Base-by-base conservation (phyloP, 2,113 vertebrate species). In the Ochotona princeps region DNA sequence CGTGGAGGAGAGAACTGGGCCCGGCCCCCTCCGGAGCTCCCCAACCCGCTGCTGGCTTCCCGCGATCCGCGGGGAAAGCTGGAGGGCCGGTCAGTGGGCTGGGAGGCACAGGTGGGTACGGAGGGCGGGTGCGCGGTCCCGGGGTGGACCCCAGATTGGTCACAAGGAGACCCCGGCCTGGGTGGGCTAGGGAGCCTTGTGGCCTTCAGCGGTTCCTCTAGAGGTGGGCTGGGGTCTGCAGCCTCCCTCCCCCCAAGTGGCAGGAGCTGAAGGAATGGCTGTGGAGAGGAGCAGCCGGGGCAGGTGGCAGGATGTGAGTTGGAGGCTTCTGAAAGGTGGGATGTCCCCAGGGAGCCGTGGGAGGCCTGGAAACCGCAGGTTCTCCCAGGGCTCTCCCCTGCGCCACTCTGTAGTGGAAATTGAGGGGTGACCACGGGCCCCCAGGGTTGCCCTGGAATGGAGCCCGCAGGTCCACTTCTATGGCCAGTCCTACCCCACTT, bases 71-170 rank as follows among this genome's bases (percentile, higher is more conserved):
- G 51, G 87, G 21, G 72, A 95, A 83, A 49, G 87, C 47, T 83
- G 32, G 60, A 11, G 75, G 38, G 80, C 84, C 30, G 86, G 73
- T 60, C 74, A 9, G 69, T 35, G 95, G 38, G 18, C 70, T 26
- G 69, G 28, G 75, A 88, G 70, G 76, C 90, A 92, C 95, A 90
- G 96, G 96, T 95, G 76, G 78, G 93, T 73, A 81, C 54, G 54
- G 54, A 57, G 54, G 18, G 54, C 14, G 54, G 54, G 54, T 18
- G 18, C 54, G 54, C 17, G 14, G 54, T 25, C 26, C 67, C 70
- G 72, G 73, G 63, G 35, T 49, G 67, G 54, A 81, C 47, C 60
- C 70, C 57, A 28, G 44, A 70, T 11, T 20, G 60, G 51, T 70
- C 78, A n/a, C 78, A 30, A 79, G 60, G 70, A 72, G 73, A 66